Evolutionary conservation across 35 echinoderm and acorn worm species (phyloP), one percentile per base, ranked within the genome.

Genomic region (Apostichopus californicus): DNA sequence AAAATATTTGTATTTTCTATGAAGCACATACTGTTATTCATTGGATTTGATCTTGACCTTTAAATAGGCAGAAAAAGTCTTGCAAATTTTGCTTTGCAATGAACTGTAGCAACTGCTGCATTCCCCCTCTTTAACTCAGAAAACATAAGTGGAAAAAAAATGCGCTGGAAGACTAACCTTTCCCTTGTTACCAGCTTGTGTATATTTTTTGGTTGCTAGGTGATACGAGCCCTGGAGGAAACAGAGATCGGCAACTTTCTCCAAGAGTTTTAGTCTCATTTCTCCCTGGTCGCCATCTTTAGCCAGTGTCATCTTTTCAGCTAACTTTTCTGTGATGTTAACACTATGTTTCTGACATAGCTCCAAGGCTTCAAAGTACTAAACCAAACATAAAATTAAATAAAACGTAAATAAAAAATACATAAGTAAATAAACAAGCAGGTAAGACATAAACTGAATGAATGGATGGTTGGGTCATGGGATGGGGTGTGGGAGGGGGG

Each of bases 291-390:
- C 86, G 7, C 94, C 93, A 65, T 99, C 97, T 92, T 99, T 99
- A 3, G 97, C 90, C 5, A 99, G 89, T 1, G 97, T 99, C 97
- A 99, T 99, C 90, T 99, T 99, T 93, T 99, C 97, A 18, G 97
- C 97, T 20, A 99, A 53, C 46, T 93, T 92, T 78, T 99, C 97
- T 14, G 95, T 99, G 78, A 99, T 99, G 18, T 60, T 91, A 8
- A 96, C 95, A 59, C 90, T 94, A 72, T 99, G 95, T 21, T 93
- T 77, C 83, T 96, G 87, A 55, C 97, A 99, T 9, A 99, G 91
- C 9, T 96, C 97, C 21, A 98, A 73, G 0, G 96, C 96, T 68
- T 98, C 96, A 86, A 78, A 68, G 57, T 92, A 98, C 96, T 98
- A 53, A 11, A 34, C 15, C 56, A 65, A 54, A 56, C 4, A 78